These are phyloP conservation scores for Nothocercus nigrocapillus DNA, from an alignment of 2,113 vertebrate genomes.

Conservation along the genomic window DNA sequence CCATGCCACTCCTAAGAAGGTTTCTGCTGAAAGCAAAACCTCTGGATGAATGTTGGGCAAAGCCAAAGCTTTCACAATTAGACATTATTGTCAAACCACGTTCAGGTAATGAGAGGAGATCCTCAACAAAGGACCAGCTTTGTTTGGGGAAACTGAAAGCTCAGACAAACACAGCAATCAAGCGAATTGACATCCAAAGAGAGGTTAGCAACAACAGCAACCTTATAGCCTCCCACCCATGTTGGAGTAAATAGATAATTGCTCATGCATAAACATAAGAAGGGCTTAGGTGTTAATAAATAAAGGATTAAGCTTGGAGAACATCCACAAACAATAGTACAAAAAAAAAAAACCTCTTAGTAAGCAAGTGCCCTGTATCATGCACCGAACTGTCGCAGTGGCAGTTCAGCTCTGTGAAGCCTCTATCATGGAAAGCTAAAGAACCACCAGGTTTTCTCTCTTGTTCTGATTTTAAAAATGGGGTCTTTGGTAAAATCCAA, in stretches of 20 bases:
- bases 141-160: slow-evolving; percentile 4
- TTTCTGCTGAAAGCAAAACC: not conserved
- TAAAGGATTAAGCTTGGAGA: not conserved
- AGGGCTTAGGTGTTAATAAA: not conserved
- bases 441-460: not conserved
- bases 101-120: not conserved
- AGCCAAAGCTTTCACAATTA: slow-evolving; percentile 29
- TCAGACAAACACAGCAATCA: not conserved
- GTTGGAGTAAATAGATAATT: slow-evolving; percentile 24
- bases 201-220: not conserved
- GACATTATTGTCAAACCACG: not conserved
- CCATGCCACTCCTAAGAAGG: accelerated
- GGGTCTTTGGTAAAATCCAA: not conserved
- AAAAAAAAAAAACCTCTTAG: not conserved
- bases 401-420: not conserved
- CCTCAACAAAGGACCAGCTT: slow-evolving; percentile 6
- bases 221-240: not conserved
- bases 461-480: not conserved
- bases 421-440: not conserved
- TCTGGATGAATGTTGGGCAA: not conserved
- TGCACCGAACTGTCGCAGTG: not conserved
- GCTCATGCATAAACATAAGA: slow-evolving; percentile 30
- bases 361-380: accelerated
- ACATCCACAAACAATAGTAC: not conserved
- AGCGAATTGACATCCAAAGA: not conserved